A percentile compares a stretch with the other conserved stretches of the same genome.
phyloP scores from a whole-genome alignment of 2,113 vertebrate genomes.

The Heptranchias perlo region DNA sequence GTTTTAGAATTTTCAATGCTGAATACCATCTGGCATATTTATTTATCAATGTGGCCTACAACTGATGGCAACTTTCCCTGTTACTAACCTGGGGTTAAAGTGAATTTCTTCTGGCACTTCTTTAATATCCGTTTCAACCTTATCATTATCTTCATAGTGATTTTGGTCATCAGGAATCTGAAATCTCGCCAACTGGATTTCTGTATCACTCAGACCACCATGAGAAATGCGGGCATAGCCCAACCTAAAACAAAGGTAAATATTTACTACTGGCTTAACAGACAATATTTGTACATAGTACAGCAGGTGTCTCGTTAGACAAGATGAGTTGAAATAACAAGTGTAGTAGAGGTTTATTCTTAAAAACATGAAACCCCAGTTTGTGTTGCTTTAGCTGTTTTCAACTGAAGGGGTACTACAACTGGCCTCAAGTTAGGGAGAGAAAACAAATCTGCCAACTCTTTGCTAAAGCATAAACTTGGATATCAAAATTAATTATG shows the following conservation, averaged over 20 bases:
- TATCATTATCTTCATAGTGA: constrained; percentile 56
- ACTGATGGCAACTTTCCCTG: background rate
- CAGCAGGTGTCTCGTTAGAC: background rate
- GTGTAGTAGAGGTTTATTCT: background rate
- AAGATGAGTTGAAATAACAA: background rate
- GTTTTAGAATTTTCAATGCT: background rate
- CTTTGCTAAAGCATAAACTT: background rate
- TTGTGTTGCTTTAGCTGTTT: background rate
- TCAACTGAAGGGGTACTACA: background rate
- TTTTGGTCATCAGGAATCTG: constrained; percentile 55
- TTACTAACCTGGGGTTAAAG: constrained; percentile 59
- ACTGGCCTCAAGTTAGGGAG: background rate
- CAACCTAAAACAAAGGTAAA: constrained; percentile 46
- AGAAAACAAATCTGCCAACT: background rate
- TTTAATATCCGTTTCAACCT: constrained; percentile 51
- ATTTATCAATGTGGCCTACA: background rate
- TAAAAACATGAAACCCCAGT: background rate
- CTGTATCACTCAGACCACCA: constrained; percentile 63
- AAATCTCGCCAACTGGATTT: constrained; percentile 64
- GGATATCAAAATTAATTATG: background rate
- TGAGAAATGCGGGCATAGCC: constrained; percentile 64
- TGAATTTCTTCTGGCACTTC: constrained; percentile 53
- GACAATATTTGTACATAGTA: background rate
- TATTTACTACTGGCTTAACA: background rate
- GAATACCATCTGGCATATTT: background rate